phyloP scores from a whole-genome alignment of 2,797 vertebrate species.

The Dermochelys coriacea region DNA sequence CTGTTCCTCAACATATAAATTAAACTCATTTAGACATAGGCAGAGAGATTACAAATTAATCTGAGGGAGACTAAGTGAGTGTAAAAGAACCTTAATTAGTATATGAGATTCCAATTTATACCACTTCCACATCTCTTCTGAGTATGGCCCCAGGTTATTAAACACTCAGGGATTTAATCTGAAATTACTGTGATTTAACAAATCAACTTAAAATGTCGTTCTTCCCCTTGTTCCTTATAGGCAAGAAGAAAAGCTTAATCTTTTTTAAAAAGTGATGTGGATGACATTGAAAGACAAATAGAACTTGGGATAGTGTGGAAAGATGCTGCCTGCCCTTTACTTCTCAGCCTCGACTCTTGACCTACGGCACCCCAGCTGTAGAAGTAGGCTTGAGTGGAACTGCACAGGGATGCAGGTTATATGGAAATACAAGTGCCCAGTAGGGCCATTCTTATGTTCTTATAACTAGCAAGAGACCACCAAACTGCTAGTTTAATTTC shows the following conservation, averaged over 20 bases:
- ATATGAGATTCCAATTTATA: background rate
- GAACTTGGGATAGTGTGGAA: background rate
- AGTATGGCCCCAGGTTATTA: background rate
- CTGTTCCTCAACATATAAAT: background rate
- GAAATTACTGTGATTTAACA: background rate
- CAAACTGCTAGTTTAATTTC: rapidly evolving
- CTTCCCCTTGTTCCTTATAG: background rate
- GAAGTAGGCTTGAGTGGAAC: background rate
- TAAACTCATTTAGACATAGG: background rate
- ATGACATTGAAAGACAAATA: background rate
- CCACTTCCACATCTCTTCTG: background rate
- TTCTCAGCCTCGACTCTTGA: background rate
- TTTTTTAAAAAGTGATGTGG: background rate
- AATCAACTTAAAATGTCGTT: background rate
- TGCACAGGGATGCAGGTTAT: background rate
- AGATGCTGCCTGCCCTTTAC: background rate
- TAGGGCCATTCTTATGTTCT: too few relatives aligned
- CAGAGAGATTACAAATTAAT: background rate
- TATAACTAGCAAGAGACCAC: background rate
- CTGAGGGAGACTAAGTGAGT: background rate
- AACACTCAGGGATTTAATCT: background rate
- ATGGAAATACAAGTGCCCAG: background rate
- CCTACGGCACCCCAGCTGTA: background rate
- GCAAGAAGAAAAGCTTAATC: background rate
- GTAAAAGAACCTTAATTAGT: background rate